Evolutionary conservation across 2,797 vertebrate genomes (phyloP).

Genomic region (Sorex maritimensis): DNA sequence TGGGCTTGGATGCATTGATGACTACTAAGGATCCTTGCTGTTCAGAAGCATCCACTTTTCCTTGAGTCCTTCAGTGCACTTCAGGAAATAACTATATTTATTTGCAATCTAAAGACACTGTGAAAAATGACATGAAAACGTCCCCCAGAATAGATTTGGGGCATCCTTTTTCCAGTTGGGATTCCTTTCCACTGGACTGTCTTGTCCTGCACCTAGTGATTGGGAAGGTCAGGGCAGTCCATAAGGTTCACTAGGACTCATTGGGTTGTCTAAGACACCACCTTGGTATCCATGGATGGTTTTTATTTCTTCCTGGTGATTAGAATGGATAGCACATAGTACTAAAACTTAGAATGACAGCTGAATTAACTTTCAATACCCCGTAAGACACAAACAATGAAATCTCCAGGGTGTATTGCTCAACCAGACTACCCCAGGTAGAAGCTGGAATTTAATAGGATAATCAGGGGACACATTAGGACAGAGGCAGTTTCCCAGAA

Average conservation of each 20-base stretch:
- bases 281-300: not conserved
- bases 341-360: not conserved
- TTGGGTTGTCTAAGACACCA: not conserved
- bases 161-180: not conserved
- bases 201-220: not conserved
- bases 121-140: not conserved
- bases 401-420: not conserved
- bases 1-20: not conserved
- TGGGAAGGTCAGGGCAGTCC: not conserved
- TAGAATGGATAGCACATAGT: not conserved
- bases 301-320: constrained; percentile 40
- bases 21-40: not conserved
- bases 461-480: constrained; percentile 76
- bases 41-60: not conserved
- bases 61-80: not conserved
- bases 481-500: constrained; percentile 83
- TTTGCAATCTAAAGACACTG: not conserved
- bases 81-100: not conserved
- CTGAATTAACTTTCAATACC: not conserved
- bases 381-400: not conserved
- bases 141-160: not conserved
- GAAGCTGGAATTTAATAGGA: constrained; percentile 33
- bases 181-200: not conserved
- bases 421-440: constrained; percentile 26
- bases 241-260: not conserved